Evolutionary conservation across 2,888 invertebrate species (phyloP).

Genomic region (Caradrina clavipalpis): DNA sequence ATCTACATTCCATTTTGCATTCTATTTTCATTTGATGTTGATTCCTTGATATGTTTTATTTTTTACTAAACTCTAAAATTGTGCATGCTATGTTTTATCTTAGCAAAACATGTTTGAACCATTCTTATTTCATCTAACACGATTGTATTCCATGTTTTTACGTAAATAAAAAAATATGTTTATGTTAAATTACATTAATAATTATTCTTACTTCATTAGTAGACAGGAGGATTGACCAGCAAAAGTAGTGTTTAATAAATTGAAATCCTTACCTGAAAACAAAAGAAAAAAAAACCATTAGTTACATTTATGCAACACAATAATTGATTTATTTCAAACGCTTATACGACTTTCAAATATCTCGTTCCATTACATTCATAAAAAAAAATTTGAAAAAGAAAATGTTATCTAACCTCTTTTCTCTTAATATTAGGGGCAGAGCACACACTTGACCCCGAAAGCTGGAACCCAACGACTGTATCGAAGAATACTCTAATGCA

Average conservation of each 20-base stretch:
- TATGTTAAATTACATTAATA: no score
- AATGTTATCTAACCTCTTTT: constrained; percentile 6
- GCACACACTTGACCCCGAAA: constrained; percentile 21
- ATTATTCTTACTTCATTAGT: constrained; percentile 6
- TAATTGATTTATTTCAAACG: not conserved
- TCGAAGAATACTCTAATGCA: constrained; percentile 32
- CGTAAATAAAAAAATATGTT: no score
- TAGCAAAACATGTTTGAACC: no score
- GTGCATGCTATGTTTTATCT: no score
- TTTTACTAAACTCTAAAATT: no score
- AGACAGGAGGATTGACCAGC: not conserved
- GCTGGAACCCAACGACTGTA: constrained; percentile 19
- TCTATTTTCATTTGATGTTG: no score
- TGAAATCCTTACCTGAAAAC: constrained; percentile 22
- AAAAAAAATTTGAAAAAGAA: constrained; percentile 4
- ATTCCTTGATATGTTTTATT: no score
- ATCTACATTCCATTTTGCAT: no score
- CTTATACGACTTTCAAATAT: not conserved
- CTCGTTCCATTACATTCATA: not conserved
- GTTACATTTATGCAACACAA: no score
- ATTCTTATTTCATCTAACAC: no score
- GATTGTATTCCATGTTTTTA: no score
- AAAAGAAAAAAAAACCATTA: constrained; percentile 26
- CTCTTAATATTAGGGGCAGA: constrained; percentile 2
- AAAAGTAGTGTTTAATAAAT: not conserved